A percentile compares a stretch with the other conserved stretches of the same genome.
These are phyloP conservation scores for Acleris emargana DNA, from an alignment of 2,888 invertebrate species.

Conservation along the genomic window DNA sequence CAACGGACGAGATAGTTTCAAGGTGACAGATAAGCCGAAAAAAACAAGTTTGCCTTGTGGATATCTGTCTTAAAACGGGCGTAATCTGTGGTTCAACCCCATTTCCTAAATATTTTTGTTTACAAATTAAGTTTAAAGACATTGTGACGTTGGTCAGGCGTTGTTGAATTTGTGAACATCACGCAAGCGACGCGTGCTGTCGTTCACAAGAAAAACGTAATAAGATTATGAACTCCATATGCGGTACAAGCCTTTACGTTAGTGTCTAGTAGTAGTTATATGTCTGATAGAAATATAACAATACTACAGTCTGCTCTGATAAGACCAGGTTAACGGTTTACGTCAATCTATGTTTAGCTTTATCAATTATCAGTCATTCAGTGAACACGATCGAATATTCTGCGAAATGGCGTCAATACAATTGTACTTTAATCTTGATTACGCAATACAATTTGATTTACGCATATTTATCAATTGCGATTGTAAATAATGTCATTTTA, in stretches of 20 bases:
- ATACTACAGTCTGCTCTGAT: too few relatives aligned
- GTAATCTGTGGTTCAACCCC: conserved; percentile 12
- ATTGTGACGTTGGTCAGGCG: not conserved
- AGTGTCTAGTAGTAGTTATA: too few relatives aligned
- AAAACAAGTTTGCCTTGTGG: conserved; percentile 20
- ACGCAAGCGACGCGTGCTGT: conserved; percentile 13
- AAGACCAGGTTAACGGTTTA: too few relatives aligned
- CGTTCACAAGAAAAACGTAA: not conserved
- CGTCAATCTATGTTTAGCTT: not conserved
- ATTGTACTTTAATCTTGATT: conserved; percentile 3
- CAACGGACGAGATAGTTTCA: conserved; percentile 8
- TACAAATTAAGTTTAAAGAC: not conserved
- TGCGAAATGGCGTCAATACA: conserved; percentile 15
- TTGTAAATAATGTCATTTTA: not conserved
- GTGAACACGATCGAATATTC: not conserved
- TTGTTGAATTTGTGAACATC: not conserved
- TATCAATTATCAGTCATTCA: conserved; percentile 29
- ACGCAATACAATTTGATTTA: conserved; percentile 5
- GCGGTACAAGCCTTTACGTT: too few relatives aligned
- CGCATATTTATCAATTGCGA: conserved; percentile 14
- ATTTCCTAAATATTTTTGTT: conserved; percentile 10
- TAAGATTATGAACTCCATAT: not conserved
- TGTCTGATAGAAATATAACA: too few relatives aligned
- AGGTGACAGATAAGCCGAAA: conserved; percentile 31
- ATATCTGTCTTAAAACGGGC: not conserved